phyloP scores from a whole-genome alignment of 2,113 vertebrate genomes.

The Apodemus sylvaticus region DNA sequence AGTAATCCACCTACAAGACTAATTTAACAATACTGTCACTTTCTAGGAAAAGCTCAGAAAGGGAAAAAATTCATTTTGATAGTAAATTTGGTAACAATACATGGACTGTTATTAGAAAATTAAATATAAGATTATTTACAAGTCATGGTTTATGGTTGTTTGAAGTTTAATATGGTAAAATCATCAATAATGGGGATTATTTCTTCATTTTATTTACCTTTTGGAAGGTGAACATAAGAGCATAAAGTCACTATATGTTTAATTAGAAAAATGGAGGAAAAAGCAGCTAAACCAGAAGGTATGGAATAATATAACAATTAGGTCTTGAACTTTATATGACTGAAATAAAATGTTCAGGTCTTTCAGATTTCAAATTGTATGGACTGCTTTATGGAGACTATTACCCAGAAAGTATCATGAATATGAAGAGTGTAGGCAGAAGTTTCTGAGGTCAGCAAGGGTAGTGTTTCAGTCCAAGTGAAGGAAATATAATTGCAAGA shows the following conservation, averaged over 20 bases:
- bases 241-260: background rate
- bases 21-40: background rate
- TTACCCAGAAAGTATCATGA: background rate
- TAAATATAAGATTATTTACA: background rate
- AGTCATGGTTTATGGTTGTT: background rate
- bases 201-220: background rate
- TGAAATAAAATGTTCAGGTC: background rate
- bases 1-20: background rate
- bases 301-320: background rate
- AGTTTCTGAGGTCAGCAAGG: background rate
- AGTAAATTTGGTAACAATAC: background rate
- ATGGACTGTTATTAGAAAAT: background rate
- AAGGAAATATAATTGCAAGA: background rate
- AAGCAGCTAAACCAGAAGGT: background rate
- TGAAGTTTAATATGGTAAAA: background rate
- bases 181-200: background rate
- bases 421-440: rapidly evolving
- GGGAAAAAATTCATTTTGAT: background rate
- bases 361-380: background rate
- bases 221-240: background rate
- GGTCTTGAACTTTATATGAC: background rate
- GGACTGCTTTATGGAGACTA: background rate
- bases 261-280: background rate
- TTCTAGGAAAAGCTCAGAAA: background rate
- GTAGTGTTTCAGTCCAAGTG: background rate